A percentile compares a stretch with the other conserved stretches of the same genome.
Conservation (phyloP, 2,797 vertebrate genomes). For the Argyrosomus regius region DNA sequence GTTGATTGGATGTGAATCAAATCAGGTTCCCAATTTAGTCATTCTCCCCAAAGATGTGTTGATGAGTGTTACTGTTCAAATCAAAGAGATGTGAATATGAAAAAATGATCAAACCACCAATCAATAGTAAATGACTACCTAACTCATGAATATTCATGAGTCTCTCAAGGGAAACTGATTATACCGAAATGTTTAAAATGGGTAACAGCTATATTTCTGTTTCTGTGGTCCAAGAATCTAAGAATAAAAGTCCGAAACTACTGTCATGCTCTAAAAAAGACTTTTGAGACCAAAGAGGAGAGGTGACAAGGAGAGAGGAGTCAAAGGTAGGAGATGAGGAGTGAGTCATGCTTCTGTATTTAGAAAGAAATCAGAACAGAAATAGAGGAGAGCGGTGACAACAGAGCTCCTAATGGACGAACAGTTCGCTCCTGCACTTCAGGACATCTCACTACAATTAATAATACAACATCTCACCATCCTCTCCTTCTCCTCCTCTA, state of each 20-base stretch:
- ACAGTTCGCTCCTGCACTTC: slow-evolving; percentile 62
- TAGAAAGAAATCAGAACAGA: slow-evolving; percentile 55
- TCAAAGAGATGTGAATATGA: neutral
- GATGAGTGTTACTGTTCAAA: slow-evolving; percentile 3
- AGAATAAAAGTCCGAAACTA: neutral
- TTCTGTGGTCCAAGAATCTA: neutral
- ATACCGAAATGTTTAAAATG: neutral
- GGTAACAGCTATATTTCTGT: neutral
- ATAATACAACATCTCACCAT: slow-evolving; percentile 71
- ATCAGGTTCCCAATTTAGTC: neutral
- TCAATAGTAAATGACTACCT: neutral
- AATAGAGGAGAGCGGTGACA: slow-evolving; percentile 57
- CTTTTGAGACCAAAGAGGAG: neutral
- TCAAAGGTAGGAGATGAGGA: slow-evolving; percentile 21
- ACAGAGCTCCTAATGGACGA: slow-evolving; percentile 67
- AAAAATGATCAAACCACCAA: slow-evolving; percentile 5
- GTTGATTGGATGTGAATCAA: neutral
- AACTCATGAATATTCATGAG: neutral
- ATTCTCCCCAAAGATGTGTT: neutral
- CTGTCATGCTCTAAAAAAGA: slow-evolving; percentile 6
- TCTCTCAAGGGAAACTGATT: neutral
- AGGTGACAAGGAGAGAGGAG: slow-evolving; percentile 14
- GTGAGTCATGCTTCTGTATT: slow-evolving; percentile 70
- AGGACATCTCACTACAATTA: slow-evolving; percentile 71
- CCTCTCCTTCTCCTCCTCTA: slow-evolving; percentile 25